A percentile compares a stretch with the other conserved stretches of the same genome.
These are phyloP conservation scores for Centruroides vittatus DNA, from an alignment of 1,140 invertebrate genomes.

Conservation along the genomic window DNA sequence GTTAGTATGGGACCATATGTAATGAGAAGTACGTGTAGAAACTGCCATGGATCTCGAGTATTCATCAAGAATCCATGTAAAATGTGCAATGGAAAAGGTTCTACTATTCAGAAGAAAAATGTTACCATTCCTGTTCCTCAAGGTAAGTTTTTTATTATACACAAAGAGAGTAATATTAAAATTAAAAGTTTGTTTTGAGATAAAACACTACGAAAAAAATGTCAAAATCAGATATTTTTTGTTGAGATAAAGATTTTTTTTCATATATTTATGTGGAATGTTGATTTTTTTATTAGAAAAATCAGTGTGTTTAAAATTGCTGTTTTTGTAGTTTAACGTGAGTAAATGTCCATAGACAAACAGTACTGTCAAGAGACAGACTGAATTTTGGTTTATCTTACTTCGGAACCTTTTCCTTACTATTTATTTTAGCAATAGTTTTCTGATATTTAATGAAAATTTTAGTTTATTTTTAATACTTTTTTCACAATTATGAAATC, in stretches of 20 bases:
- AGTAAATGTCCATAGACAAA: no score
- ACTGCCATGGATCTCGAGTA: constrained; percentile 74
- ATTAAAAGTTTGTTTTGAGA: not conserved
- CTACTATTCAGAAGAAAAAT: constrained; percentile 72
- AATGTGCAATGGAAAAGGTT: constrained; percentile 88
- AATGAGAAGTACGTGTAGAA: constrained; percentile 88
- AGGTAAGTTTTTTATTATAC: constrained; percentile 34
- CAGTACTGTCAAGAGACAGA: no score
- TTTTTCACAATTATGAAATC: no score
- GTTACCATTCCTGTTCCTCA: constrained; percentile 92
- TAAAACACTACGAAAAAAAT: not conserved
- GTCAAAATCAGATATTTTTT: not conserved
- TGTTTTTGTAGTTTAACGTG: no score
- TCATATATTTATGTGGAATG: constrained; percentile 6
- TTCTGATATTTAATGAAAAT: no score
- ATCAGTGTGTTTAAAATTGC: no score
- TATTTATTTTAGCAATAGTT: no score
- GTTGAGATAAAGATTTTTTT: not conserved
- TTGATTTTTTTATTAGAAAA: not conserved
- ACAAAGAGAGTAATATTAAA: not conserved
- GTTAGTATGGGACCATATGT: constrained; percentile 67
- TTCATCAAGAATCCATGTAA: constrained; percentile 80
- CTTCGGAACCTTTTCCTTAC: no score
- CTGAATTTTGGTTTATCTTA: no score
- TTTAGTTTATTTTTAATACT: no score